Evolutionary conservation across 1,140 invertebrate genomes (phyloP).

Genomic region (Hormaphis cornu): DNA sequence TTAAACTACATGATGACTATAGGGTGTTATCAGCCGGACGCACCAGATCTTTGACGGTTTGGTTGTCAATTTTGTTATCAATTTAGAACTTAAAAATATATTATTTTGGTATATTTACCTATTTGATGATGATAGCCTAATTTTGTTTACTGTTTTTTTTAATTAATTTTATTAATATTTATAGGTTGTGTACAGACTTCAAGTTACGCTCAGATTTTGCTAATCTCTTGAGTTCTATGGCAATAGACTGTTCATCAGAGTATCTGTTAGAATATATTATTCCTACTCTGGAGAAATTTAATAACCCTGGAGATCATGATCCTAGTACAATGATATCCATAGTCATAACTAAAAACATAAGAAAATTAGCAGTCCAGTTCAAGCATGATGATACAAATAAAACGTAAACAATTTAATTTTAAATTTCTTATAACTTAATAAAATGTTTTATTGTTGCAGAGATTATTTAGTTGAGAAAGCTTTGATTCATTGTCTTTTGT

Average conservation of each 20-base stretch:
- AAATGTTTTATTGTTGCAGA: neutral
- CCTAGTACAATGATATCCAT: conserved; percentile 2
- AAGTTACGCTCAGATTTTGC: conserved; percentile 40
- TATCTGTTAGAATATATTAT: conserved; percentile 54
- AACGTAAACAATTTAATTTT: neutral
- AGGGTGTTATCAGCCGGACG: no score
- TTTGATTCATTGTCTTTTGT: conserved; percentile 10
- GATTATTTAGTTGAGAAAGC: conserved; percentile 14
- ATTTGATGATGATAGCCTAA: no score
- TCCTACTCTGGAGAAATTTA: conserved; percentile 48
- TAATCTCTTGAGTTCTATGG: conserved; percentile 59
- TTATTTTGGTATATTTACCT: no score
- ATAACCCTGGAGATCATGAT: conserved; percentile 16
- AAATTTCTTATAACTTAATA: neutral
- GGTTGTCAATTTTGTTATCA: no score
- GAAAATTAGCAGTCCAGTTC: conserved; percentile 51
- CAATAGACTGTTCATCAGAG: conserved; percentile 63
- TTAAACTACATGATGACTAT: no score
- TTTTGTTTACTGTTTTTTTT: no score
- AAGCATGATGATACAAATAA: conserved; percentile 34
- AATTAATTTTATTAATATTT: neutral
- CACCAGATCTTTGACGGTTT: no score
- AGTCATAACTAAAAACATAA: conserved; percentile 16
- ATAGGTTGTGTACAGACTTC: neutral
- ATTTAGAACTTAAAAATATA: no score